Percentiles rank a stretch among this genome's conserved stretches.
phyloP scores from a whole-genome alignment of 2,888 invertebrate species.

The Pollenia amentaria region DNA sequence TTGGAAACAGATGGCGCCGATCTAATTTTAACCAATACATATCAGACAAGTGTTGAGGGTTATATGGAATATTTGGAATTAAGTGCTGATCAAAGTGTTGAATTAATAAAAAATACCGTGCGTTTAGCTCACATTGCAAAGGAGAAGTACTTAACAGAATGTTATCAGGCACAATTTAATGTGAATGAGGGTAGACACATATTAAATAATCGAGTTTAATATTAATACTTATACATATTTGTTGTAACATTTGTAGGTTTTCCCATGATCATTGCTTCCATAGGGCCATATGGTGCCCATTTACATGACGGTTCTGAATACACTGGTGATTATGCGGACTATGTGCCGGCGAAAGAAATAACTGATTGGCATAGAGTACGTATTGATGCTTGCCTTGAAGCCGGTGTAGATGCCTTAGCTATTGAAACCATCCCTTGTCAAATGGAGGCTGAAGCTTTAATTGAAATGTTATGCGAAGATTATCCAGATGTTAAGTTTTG shows the following conservation, averaged over 20 bases:
- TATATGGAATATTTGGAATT: constrained; percentile 91
- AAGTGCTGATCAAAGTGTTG: constrained; percentile 88
- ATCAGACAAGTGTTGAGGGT: constrained; percentile 93
- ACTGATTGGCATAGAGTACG: constrained; percentile 94
- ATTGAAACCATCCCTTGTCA: constrained; percentile 96
- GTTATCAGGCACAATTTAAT: constrained; percentile 80
- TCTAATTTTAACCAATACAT: constrained; percentile 94
- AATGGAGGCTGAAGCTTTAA: constrained; percentile 93
- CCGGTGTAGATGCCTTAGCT: constrained; percentile 93
- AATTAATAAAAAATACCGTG: constrained; percentile 91
- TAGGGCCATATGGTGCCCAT: constrained; percentile 96
- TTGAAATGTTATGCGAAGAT: constrained; percentile 90
- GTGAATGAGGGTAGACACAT: constrained; percentile 77
- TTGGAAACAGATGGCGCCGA: constrained; percentile 90
- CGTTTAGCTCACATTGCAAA: constrained; percentile 90
- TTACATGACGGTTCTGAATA: constrained; percentile 97
- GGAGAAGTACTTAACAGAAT: constrained; percentile 87
- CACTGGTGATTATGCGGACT: constrained; percentile 92
- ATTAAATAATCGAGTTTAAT: neutral
- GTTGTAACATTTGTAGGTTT: constrained; percentile 76
- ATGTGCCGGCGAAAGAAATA: constrained; percentile 88
- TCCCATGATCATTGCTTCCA: constrained; percentile 93
- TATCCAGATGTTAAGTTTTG: constrained; percentile 93
- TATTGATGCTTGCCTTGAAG: constrained; percentile 91
- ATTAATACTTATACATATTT: neutral